Conservation (phyloP, 1,140 invertebrate species). For the Ruditapes philippinarum region DNA sequence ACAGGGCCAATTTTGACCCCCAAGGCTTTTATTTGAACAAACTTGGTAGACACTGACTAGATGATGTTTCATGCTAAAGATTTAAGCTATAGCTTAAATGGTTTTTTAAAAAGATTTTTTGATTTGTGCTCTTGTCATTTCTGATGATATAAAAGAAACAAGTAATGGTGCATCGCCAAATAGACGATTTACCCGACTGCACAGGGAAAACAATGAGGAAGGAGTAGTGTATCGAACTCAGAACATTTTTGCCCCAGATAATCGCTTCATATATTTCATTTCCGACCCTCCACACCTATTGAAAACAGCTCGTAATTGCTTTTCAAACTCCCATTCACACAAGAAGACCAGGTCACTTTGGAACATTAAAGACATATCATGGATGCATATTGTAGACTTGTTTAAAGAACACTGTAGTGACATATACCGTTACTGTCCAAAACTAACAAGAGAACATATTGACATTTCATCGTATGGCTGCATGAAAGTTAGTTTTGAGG, state of each 20-base stretch:
- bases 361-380: slow-evolving; percentile 55
- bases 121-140: too few species aligned
- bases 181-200: slow-evolving; percentile 40
- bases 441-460: slow-evolving; percentile 56
- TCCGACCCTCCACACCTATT: slow-evolving; percentile 5
- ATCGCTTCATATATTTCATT: neutral
- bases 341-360: slow-evolving; percentile 55
- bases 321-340: neutral
- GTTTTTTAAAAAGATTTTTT: too few species aligned
- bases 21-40: too few species aligned
- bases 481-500: slow-evolving; percentile 68
- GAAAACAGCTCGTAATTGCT: slow-evolving; percentile 26
- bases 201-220: neutral
- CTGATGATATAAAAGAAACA: too few species aligned
- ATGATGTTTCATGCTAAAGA: too few species aligned
- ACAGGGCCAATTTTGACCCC: too few species aligned
- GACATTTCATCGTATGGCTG: neutral
- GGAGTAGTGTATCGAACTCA: neutral
- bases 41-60: too few species aligned
- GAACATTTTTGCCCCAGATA: neutral
- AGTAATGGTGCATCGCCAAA: slow-evolving; percentile 68
- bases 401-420: slow-evolving; percentile 62
- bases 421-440: slow-evolving; percentile 45
- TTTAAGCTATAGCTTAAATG: neutral
- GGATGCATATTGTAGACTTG: slow-evolving; percentile 68